Percentiles rank a stretch among this genome's conserved stretches.
Evolutionary conservation across 2,888 invertebrate genomes (phyloP).

Genomic region (Drosophila kuntzei): DNA sequence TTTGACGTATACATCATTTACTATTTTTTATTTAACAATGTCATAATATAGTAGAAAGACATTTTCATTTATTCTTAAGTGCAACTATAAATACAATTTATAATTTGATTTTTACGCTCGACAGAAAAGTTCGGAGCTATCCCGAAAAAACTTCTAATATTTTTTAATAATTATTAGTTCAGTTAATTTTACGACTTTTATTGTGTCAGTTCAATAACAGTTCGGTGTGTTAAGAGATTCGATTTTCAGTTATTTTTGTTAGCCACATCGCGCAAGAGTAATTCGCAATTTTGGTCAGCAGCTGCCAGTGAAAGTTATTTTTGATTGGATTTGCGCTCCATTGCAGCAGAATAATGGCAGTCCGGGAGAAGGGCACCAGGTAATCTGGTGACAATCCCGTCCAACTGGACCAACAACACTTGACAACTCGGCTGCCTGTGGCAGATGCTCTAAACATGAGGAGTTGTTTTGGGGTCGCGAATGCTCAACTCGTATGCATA

Average conservation of each 20-base stretch:
- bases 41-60: no score
- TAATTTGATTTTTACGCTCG: no score
- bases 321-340: slow-evolving; percentile 38
- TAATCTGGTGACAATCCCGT: slow-evolving; percentile 11
- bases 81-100: no score
- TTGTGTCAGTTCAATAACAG: background rate
- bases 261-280: slow-evolving; percentile 6
- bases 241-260: slow-evolving; percentile 5
- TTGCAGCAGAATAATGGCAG: background rate
- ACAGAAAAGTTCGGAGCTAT: no score
- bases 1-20: no score
- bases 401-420: slow-evolving; percentile 30
- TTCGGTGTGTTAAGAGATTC: background rate
- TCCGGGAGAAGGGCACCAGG: background rate
- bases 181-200: no score
- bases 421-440: slow-evolving; percentile 27
- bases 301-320: slow-evolving; percentile 21
- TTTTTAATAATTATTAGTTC: no score
- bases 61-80: no score
- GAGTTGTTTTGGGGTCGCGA: slow-evolving; percentile 14
- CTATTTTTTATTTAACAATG: no score
- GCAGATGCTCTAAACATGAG: slow-evolving; percentile 27
- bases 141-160: no score
- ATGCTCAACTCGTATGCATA: slow-evolving; percentile 30
- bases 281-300: slow-evolving; percentile 34